Percentiles rank a stretch among this genome's conserved stretches.
These are phyloP conservation scores for Drosophila diplacantha DNA, from an alignment of 2,888 invertebrate genomes.

Conservation along the genomic window DNA sequence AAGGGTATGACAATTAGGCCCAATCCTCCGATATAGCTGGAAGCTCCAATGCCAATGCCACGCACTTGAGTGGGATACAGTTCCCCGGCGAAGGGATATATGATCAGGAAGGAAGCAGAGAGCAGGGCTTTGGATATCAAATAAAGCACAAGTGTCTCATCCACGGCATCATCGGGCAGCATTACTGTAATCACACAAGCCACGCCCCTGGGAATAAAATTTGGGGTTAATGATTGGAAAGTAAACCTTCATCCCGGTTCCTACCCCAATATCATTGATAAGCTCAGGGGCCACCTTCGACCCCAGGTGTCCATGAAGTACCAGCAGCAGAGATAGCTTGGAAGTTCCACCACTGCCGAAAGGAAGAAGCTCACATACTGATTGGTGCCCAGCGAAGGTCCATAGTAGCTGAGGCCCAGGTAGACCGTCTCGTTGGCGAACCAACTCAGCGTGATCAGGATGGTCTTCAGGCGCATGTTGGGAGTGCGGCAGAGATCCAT, in stretches of 20 bases:
- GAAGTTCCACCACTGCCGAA: slow-evolving; percentile 91
- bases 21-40: slow-evolving; percentile 92
- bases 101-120: slow-evolving; percentile 93
- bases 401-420: slow-evolving; percentile 93
- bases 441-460: slow-evolving; percentile 91
- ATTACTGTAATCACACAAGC: slow-evolving; percentile 91
- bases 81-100: slow-evolving; percentile 95
- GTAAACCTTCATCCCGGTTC: slow-evolving; percentile 19
- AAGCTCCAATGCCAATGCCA: slow-evolving; percentile 93
- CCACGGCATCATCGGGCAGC: slow-evolving; percentile 87
- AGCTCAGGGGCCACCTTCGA: slow-evolving; percentile 91
- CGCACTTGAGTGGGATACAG: slow-evolving; percentile 93
- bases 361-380: slow-evolving; percentile 93
- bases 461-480: slow-evolving; percentile 92
- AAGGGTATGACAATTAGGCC: slow-evolving; percentile 94
- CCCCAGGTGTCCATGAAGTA: slow-evolving; percentile 92
- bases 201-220: slow-evolving; percentile 81
- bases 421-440: slow-evolving; percentile 96
- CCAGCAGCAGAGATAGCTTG: slow-evolving; percentile 93
- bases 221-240: slow-evolving; percentile 84
- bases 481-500: slow-evolving; percentile 82
- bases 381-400: slow-evolving; percentile 91
- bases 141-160: slow-evolving; percentile 86
- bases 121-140: slow-evolving; percentile 91
- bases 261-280: slow-evolving; percentile 91